Evolutionary conservation across 2,888 invertebrate species (phyloP), one percentile per base, ranked within the genome.

Genomic region (Ceriagrion tenellum): DNA sequence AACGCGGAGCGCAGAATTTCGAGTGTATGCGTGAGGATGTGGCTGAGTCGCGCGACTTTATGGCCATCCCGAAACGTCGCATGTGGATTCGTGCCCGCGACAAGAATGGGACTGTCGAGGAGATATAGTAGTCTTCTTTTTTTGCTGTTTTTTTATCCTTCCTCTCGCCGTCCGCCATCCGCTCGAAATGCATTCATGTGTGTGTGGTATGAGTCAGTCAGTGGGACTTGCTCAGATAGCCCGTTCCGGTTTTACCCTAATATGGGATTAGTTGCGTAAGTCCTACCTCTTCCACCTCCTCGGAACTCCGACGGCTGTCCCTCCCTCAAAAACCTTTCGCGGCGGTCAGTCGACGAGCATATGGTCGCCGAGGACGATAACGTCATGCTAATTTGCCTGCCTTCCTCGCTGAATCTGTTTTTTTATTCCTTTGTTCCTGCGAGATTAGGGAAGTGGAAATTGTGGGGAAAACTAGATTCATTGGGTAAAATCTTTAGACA

Each of bases 221-320:
- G 81, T 81, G 81, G 81, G 81, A 81, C 81, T 81, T 26, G 81
- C n/a, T 81, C 30, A 12, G 74, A 81, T 35, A 3, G 74, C 30
- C 23, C 69, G 69, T 69, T 56, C 91, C 69, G 93, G 63, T 93
- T 47, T 63, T 93, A 63, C 93, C 93, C 93, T 93, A 93, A 69
- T 93, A 93, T 63, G 93, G 93, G 93, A 93, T 69, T 69, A 56
- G 93, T 93, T 93, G 93, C 35, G 69, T 63, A 69, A 93, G 93
- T 93, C 93, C 26, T 10, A 18, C 81, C 81, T 35, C 81, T 26
- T 74, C 74, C 74, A 23, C 30, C 35, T 20, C 35, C 35, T 35
- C n/a, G 69, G 0, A 47, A 47, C 47, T n/a, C 69, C n/a, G n/a
- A 4, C 69, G 10, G 6, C n/a, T 69, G n/a, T n/a, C n/a, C 26